Percentiles rank a stretch among this genome's conserved stretches.
Evolutionary conservation across 2,113 vertebrate species (phyloP).

Genomic region (Columbina picui): DNA sequence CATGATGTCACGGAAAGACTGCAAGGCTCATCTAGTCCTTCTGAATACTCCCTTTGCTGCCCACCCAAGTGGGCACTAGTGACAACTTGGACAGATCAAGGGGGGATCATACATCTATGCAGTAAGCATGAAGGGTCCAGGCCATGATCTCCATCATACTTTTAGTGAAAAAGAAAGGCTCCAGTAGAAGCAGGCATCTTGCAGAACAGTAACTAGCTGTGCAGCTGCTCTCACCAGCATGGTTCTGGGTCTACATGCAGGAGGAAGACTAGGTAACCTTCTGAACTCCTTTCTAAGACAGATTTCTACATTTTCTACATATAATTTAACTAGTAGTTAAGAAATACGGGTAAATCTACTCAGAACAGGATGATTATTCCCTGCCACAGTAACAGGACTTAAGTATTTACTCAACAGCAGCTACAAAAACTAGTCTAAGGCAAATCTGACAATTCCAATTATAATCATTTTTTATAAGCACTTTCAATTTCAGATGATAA

Average conservation of each 20-base stretch:
- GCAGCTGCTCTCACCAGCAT: not conserved
- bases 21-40: not conserved
- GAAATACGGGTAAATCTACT: not conserved
- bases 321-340: not conserved
- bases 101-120: not conserved
- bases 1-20: not conserved
- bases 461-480: not conserved
- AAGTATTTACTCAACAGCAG: not conserved
- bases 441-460: not conserved
- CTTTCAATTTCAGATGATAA: not conserved
- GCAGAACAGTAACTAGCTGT: not conserved
- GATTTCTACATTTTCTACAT: not conserved
- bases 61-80: not conserved
- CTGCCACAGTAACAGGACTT: not conserved
- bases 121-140: not conserved
- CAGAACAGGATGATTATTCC: not conserved
- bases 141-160: not conserved
- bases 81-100: not conserved
- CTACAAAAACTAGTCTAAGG: not conserved
- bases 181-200: not conserved
- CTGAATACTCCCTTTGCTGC: not conserved
- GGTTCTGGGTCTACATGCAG: not conserved
- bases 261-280: not conserved
- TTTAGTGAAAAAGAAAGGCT: not conserved
- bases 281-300: not conserved